These are phyloP conservation scores for Argyresthia albistria DNA, from an alignment of 2,888 invertebrate genomes.

Conservation along the genomic window DNA sequence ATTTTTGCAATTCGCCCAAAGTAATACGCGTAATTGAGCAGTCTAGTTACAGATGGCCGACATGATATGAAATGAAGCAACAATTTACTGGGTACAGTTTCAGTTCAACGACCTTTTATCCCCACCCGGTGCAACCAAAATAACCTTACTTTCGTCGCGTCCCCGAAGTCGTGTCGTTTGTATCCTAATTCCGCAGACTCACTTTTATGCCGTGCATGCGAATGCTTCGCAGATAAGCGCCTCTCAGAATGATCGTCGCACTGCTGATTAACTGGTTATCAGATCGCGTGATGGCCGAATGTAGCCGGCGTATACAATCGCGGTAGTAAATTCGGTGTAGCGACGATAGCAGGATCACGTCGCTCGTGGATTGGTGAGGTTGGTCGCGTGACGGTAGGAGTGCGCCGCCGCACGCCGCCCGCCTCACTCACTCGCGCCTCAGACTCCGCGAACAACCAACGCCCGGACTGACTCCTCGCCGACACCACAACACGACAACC, in stretches of 20 bases:
- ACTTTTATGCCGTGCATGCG: no score
- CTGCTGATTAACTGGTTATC: constrained; percentile 24
- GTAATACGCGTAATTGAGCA: not conserved
- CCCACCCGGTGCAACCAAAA: not conserved
- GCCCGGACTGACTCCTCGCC: not conserved
- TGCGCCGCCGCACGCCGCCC: constrained; percentile 41
- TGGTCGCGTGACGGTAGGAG: constrained; percentile 50
- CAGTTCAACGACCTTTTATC: constrained; percentile 1
- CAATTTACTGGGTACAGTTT: not conserved
- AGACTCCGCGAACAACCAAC: constrained; percentile 36
- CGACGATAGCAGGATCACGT: constrained; percentile 21
- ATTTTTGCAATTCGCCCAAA: not conserved
- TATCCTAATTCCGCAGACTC: not conserved
- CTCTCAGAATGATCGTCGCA: not conserved
- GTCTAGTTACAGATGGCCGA: no score
- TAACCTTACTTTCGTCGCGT: not conserved
- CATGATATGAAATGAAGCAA: no score
- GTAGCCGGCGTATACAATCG: not conserved
- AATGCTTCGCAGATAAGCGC: not conserved
- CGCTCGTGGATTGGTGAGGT: constrained; percentile 42
- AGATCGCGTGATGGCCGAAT: constrained; percentile 31
- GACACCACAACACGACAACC: not conserved
- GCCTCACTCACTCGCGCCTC: constrained; percentile 37
- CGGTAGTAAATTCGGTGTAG: constrained; percentile 35
- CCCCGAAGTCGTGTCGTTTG: not conserved